Base-by-base conservation (phyloP, 2,888 invertebrate genomes). In the Pyrochroa serraticornis region DNA sequence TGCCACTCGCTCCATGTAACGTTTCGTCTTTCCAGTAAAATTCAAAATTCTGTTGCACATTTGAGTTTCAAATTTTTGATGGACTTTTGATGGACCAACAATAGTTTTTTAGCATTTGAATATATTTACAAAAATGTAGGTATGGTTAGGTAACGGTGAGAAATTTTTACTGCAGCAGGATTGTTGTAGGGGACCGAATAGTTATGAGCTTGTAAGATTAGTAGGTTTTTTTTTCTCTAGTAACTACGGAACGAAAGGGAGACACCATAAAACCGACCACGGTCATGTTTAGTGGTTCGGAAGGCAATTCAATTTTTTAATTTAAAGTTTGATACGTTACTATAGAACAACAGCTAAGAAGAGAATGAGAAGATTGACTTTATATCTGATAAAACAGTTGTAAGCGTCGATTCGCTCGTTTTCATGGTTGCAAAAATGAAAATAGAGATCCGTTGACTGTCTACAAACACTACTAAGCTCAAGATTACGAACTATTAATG, bases 401-500 rank as follows among this genome's bases (percentile, higher is more conserved):
- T 13, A 13, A 30, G 31, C 9, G 12, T 8, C n/a, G 41, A 30
- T 41, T 30, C 31, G 22, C 31, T 41, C 31, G 22, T 22, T 22
- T 22, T 22, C 22, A 3, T 6, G 5, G 10, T 41, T 12, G 10
- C 31, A 22, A 41, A 41, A 41, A 41, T 41, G 30, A 1, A 10
- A 9, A 14, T 9, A 41, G 6, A 37, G n/a, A n/a, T n/a, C 37
- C 37, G 13, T 37, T 37, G 10, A n/a, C 43, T 43, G 43, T 30
- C 32, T 32, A 42, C 42, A 42, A 41, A 9, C 31, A 8, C 31
- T 2, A 41, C 2, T 5, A 2, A 41, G 10, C 9, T 9, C 6
- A 2, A 41, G 22, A 41, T 41, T 41, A 22, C 13, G 31, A n/a
- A 12, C 41, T 41, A 41, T 41, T 41, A 41, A 31, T 42, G 14